Evolutionary conservation across 2,888 invertebrate genomes (phyloP), one percentile per base, ranked within the genome.

Genomic region (Ischnus inquisitorius): DNA sequence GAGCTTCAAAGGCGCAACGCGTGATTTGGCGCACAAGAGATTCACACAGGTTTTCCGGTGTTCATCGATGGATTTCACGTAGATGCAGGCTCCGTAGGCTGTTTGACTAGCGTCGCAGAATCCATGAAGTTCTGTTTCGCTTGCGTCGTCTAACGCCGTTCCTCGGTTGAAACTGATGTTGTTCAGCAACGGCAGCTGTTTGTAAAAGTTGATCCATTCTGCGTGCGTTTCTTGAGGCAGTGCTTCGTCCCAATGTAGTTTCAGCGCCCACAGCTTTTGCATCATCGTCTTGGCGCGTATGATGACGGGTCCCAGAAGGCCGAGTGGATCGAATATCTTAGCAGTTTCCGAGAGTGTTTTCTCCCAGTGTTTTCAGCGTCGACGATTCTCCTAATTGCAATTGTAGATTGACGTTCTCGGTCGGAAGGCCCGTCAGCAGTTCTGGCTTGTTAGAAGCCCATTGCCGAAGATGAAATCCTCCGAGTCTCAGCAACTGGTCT

Each of bases 41-140:
- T 25, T 14, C n/a, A n/a, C n/a, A n/a, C n/a, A n/a, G 2, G 19
- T 16, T 19, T 12, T 12, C 0, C 57, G 10, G 5, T 48, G 25
- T 0, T 28, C 62, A 5, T 72, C 16, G n/a, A 12, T 10, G 14
- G 62, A 19, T n/a, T 41, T 19, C 2, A 86, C 5, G 65, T 88
- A 88, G 3, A 87, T 39, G 54, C 88, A 88, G 1, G 87, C 88
- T 22, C 88, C 89, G 39, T 87, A 89, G 0, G 81, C 88, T 1
- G 16, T 79, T 8, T 88, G 80, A 2, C 85, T 86, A 2, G 88
- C 88, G 65, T 90, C 88, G 19, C 85, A 76, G 28, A 90, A 90
- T 3, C 86, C 88, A 48, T 79, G 79, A 5, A 76, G 10, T 43
- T 75, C 43, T 28, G 83, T 74, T 1, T 46, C 22, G 0, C 10